Evolutionary conservation across 2,888 invertebrate species (phyloP), one percentile per base, ranked within the genome.

Genomic region (Apamea epomidion): DNA sequence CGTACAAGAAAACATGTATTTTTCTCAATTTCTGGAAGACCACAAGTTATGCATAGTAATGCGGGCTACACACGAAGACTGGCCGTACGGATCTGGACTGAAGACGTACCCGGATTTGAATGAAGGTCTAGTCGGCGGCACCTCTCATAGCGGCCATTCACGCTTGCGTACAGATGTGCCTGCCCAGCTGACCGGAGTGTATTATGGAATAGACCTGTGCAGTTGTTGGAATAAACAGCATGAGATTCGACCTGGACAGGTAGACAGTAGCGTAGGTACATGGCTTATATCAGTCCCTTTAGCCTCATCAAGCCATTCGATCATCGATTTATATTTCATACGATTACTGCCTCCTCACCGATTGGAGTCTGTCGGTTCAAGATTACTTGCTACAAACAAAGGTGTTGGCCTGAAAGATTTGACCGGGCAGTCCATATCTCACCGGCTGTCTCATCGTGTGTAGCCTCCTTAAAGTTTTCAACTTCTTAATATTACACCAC

Each of bases 11-110:
- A 80, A 80, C 69, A 70, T 69, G 60, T 84, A 54, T 45, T 78
- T 62, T 64, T 86, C 64, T 72, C 64, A 51, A 80, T 89, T 88
- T 85, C 76, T 80, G 71, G 85, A 81, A 82, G 70, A 51, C 21
- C 51, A 73, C 81, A 29, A 54, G 75, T 45, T 64, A 83, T 73
- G 85, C 80, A 89, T 89, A 78, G 14, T 72, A 78, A 84, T 81
- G 78, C 0, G n/a, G n/a, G 42, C 37, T 65, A 32, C 64, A 25
- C 58, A 70, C 58, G 37, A 54, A 0, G 21, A 25, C 16, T 2
- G 67, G n/a, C 25, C 16, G 21, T 18, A 25, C 4, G 16, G 42
- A n/a, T 32, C 18, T 37, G 67, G 12, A 37, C 4, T 65, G 18
- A n/a, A 5, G 4, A 1, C 18, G 2, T 32, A 58, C 6, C 18